Conservation (phyloP, 2,113 vertebrate genomes). For the Cyprinodon variegatus region DNA sequence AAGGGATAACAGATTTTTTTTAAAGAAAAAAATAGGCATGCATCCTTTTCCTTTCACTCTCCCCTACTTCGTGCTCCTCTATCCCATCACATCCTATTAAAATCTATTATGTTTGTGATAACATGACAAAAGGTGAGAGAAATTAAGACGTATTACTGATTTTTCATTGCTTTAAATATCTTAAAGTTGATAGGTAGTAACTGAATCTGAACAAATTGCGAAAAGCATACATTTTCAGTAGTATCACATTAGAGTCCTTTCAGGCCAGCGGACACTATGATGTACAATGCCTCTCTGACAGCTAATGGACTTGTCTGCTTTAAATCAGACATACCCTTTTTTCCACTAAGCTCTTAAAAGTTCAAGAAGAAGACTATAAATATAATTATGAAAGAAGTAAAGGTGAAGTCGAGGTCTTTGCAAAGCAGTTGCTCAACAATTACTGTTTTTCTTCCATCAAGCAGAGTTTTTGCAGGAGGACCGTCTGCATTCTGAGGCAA, state of each 20-base stretch:
- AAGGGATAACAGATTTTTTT: too few species aligned
- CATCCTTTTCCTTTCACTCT: background rate
- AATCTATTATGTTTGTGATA: background rate
- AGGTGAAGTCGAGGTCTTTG: slow-evolving; percentile 53
- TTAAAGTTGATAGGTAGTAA: background rate
- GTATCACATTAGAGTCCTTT: background rate
- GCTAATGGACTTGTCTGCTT: slow-evolving; percentile 33
- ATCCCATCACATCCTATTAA: background rate
- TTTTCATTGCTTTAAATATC: background rate
- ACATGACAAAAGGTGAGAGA: background rate
- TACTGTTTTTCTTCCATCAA: slow-evolving; percentile 55
- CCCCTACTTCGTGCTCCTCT: background rate
- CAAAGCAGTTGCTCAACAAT: slow-evolving; percentile 21
- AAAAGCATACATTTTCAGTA: background rate
- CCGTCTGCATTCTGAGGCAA: slow-evolving; percentile 37
- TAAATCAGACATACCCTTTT: slow-evolving; percentile 35
- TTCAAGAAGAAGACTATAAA: slow-evolving; percentile 37
- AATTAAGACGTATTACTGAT: background rate
- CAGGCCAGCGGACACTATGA: slow-evolving; percentile 23
- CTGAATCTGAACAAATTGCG: background rate
- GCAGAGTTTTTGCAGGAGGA: slow-evolving; percentile 29
- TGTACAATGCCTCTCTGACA: slow-evolving; percentile 29
- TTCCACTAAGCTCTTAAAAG: slow-evolving; percentile 33
- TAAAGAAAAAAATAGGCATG: too few species aligned
- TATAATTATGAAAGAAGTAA: slow-evolving; percentile 44